Base-by-base conservation (phyloP, 2,113 vertebrate species). In the Canis aureus region DNA sequence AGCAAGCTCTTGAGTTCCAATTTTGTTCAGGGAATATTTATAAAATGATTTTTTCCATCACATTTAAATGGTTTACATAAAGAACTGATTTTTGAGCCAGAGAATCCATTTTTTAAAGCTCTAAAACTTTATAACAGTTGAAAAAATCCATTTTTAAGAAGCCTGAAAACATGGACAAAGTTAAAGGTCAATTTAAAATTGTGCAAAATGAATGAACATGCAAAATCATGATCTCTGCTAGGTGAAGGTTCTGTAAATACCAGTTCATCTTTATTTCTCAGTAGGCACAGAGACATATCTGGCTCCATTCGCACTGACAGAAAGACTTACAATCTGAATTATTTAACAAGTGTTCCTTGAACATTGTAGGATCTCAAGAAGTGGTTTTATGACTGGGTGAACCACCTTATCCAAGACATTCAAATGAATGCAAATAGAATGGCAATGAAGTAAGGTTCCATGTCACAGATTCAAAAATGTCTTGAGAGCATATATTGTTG, bases 141-240 rank as follows among this genome's bases (percentile, higher is more conserved):
- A 89, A 69, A 35, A 92, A 97, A 64, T 73, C n/a, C 20, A 85
- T 73, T 83, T 89, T 27, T 79, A 83, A 89, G 35, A 80, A 20
- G 15, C 29, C n/a, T 23, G 16, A 67, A 73, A 51, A 53, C 17
- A 29, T 29, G 10, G 53, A 84, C 51, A 35, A 92, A 66, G 3
- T 66, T 29, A 71, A 23, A 73, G 49, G 27, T 91, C 27, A 88
- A 29, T 57, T 64, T 60, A 85, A 51, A 95, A 78, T 22, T 66
- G 11, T 8, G 53, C 32, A 89, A 17, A 88, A 84, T 35, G 51
- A 82, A 51, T 10, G 20, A 97, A 66, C n/a, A 53, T 35, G 35
- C 5, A 71, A 64, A 53, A 53, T 73, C 15, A 35, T 12, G 43
- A 25, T 38, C 3, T 2, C 8, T 10, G 13, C 38, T 78, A 69